phyloP scores from a whole-genome alignment of 1,140 invertebrate species.

The Nebria ingens region DNA sequence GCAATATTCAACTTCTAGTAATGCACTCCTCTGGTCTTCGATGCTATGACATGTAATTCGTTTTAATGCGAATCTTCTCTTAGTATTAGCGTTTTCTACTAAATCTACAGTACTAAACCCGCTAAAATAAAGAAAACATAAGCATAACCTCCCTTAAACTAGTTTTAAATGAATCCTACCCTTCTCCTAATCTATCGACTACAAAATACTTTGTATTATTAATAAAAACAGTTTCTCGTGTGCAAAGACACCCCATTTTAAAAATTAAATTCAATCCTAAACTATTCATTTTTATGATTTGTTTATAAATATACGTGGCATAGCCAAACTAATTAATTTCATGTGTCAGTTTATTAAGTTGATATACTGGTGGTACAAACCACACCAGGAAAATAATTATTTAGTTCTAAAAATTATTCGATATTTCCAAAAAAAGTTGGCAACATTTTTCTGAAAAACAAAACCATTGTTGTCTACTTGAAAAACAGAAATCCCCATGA shows the following conservation, averaged over 20 bases:
- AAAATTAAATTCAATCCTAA: slow-evolving; percentile 56
- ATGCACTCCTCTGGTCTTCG: slow-evolving; percentile 64
- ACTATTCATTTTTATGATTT: slow-evolving; percentile 52
- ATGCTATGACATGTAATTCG: slow-evolving; percentile 68
- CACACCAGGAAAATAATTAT: no score
- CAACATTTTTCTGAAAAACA: no score
- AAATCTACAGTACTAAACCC: slow-evolving; percentile 77
- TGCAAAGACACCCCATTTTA: slow-evolving; percentile 71
- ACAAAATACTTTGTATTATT: slow-evolving; percentile 60
- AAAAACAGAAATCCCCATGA: no score
- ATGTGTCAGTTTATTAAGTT: no score
- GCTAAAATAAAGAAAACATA: slow-evolving; percentile 40
- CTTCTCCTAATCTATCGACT: slow-evolving; percentile 62
- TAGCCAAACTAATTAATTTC: no score
- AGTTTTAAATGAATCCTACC: slow-evolving; percentile 43
- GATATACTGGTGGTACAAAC: no score
- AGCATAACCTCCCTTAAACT: slow-evolving; percentile 11
- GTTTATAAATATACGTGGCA: not conserved
- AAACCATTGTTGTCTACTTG: no score
- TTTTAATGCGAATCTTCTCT: slow-evolving; percentile 69
- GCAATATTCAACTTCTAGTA: slow-evolving; percentile 67
- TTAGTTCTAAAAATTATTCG: no score
- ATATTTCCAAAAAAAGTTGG: no score
- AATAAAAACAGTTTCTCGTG: slow-evolving; percentile 58
- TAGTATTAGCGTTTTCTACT: slow-evolving; percentile 60